A percentile compares a stretch with the other conserved stretches of the same genome.
Conservation (phyloP, 2,113 vertebrate genomes). For the Callipepla californica region DNA sequence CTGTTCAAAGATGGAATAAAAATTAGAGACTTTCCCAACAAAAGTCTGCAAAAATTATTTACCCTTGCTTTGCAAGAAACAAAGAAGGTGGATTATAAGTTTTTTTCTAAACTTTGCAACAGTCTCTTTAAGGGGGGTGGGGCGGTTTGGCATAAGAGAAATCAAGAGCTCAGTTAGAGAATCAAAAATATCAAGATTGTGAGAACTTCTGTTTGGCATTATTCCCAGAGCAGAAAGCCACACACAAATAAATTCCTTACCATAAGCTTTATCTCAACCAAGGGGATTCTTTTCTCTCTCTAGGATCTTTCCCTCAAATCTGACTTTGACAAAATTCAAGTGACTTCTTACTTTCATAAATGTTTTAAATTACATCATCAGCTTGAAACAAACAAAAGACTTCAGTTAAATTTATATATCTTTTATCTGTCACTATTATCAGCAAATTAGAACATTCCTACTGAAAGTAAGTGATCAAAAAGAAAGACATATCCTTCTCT, state of each 20-base stretch:
- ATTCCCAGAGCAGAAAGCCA: constrained; percentile 73
- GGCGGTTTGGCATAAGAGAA: constrained; percentile 36
- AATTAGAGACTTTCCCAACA: background rate
- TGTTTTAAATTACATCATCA: background rate
- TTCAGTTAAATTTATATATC: background rate
- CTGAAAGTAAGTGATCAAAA: background rate
- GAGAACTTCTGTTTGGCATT: constrained; percentile 78
- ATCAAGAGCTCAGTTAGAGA: constrained; percentile 34
- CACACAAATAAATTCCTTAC: constrained; percentile 74
- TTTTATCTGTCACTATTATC: background rate
- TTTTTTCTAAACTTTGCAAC: constrained; percentile 11
- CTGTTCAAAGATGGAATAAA: background rate
- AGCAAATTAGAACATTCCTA: background rate
- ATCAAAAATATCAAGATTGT: constrained; percentile 71
- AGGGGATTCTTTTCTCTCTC: constrained; percentile 38
- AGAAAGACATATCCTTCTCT: background rate
- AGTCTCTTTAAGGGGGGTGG: background rate
- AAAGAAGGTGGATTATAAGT: constrained; percentile 34
- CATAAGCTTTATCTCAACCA: constrained; percentile 50
- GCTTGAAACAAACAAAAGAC: constrained; percentile 12
- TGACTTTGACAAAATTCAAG: constrained; percentile 51
- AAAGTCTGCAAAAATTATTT: background rate
- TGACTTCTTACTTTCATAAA: constrained; percentile 3
- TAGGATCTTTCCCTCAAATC: constrained; percentile 50
- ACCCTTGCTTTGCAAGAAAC: background rate